A percentile compares a stretch with the other conserved stretches of the same genome.
These are phyloP conservation scores for Noctua janthe DNA, from an alignment of 2,888 invertebrate genomes.

Conservation along the genomic window DNA sequence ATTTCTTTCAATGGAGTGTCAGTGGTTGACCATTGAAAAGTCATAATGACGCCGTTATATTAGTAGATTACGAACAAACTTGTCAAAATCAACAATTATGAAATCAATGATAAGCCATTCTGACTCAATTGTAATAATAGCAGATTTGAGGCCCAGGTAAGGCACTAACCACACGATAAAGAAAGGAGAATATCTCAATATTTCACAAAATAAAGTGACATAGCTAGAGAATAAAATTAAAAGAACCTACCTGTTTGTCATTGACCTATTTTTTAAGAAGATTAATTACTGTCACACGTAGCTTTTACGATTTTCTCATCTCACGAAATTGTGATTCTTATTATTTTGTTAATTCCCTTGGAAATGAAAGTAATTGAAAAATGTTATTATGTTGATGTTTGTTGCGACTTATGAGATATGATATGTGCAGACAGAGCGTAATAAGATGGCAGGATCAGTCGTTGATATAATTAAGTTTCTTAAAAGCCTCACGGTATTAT, in stretches of 20 bases:
- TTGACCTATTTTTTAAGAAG: conserved; percentile 11
- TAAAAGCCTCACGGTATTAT: not conserved
- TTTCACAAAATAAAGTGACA: too few relatives aligned
- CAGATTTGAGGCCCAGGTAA: too few relatives aligned
- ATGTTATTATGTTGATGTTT: not conserved
- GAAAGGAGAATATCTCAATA: too few relatives aligned
- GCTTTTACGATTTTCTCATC: conserved; percentile 6
- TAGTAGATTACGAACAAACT: too few relatives aligned
- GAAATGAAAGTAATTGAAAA: conserved; percentile 31
- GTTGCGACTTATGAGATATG: conserved; percentile 3
- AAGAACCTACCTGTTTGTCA: not conserved
- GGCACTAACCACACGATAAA: too few relatives aligned
- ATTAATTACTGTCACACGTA: conserved; percentile 10
- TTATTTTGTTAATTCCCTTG: conserved; percentile 26
- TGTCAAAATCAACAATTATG: too few relatives aligned
- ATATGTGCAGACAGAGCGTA: conserved; percentile 9
- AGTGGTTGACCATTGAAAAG: too few relatives aligned
- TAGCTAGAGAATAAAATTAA: not conserved
- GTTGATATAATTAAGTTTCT: conserved; percentile 14
- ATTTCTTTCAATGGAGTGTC: too few relatives aligned
- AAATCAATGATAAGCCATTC: too few relatives aligned
- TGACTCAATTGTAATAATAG: too few relatives aligned
- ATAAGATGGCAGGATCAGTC: not conserved
- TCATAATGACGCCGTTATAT: too few relatives aligned
- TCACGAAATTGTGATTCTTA: not conserved